Base-by-base conservation (phyloP, 1,140 invertebrate genomes). In the Lordiphosa collinella region DNA sequence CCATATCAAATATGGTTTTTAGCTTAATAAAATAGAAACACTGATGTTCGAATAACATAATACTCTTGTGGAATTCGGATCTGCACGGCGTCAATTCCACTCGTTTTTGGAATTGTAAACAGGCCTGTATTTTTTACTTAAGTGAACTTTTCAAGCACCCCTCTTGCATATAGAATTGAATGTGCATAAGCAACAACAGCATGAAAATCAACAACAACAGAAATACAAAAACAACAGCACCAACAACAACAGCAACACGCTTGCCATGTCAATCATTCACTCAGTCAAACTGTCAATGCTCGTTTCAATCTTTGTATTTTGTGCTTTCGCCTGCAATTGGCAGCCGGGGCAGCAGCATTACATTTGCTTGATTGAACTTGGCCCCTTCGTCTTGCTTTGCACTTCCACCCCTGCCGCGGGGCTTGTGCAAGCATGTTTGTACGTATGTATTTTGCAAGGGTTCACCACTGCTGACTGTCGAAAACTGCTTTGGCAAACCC, bases 331-430 rank as follows among this genome's bases (percentile, higher is more conserved):
- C 63, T 78, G 74, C 74, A 78, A 78, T 79, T 78, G 74, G 67
- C 74, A 76, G 72, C 31, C 71, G 36, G 51, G 44, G 72, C 64
- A 75, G 72, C 64, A 75, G 34, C 66, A 78, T 78, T 78, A 72
- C 74, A 78, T 78, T 78, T 78, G 67, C 74, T 78, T 78, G 74
- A 78, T 78, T 78, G 74, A 78, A 78, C 74, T 72, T 68, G 34
- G 72, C 72, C 46, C 48, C 16, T 31, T 9, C 29, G 13, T 4
- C 37, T 11, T 6, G 18, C 6, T 22, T 5, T 22, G 18, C 18
- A 4, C 18, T 5, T 22, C 18, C 25, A 7, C 25, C 2, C 7
- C 6, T n/a, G 25, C 25, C 5, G 25, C 7, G 25, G 25, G 25
- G 25, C 25, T 8, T 29, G 25, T 29, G 25, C 25, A 7, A 29